These are phyloP conservation scores for Drosophila eohydei DNA, from an alignment of 2,888 invertebrate species.

Conservation along the genomic window DNA sequence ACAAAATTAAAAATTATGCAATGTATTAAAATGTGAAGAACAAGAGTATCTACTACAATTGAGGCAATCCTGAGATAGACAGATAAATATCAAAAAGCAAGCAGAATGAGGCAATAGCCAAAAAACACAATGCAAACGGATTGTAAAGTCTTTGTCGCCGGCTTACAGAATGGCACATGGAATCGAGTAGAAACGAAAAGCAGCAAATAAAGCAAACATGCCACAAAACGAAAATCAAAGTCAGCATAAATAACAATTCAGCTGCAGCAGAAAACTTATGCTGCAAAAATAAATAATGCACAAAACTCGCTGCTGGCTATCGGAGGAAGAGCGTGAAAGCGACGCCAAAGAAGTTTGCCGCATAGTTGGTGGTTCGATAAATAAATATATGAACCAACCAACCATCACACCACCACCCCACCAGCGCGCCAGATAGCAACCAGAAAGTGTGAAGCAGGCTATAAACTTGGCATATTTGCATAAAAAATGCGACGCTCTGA, in stretches of 20 bases:
- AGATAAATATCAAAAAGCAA: neutral
- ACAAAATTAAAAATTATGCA: slow-evolving; percentile 47
- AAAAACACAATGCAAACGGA: neutral
- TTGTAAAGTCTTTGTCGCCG: slow-evolving; percentile 7
- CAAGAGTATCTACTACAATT: neutral
- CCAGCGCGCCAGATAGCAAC: slow-evolving; percentile 16
- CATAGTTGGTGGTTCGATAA: slow-evolving; percentile 66
- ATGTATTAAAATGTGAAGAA: neutral
- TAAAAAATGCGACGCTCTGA: slow-evolving; percentile 69
- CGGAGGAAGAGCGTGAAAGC: slow-evolving; percentile 29
- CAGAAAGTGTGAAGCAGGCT: slow-evolving; percentile 25
- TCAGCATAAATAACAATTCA: slow-evolving; percentile 52
- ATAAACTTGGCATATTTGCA: slow-evolving; percentile 78
- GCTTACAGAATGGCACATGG: slow-evolving; percentile 12
- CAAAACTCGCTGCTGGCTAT: slow-evolving; percentile 26
- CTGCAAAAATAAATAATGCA: slow-evolving; percentile 42
- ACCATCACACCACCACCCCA: neutral
- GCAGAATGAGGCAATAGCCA: neutral
- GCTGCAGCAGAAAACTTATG: slow-evolving; percentile 30
- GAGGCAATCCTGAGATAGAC: neutral
- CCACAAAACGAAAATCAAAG: slow-evolving; percentile 40
- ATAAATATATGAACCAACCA: slow-evolving; percentile 61
- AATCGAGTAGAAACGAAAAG: slow-evolving; percentile 4
- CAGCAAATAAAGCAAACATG: slow-evolving; percentile 8
- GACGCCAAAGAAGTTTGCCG: slow-evolving; percentile 77